Base-by-base conservation (phyloP, 2,113 vertebrate species). In the Oreochromis spilurus region DNA sequence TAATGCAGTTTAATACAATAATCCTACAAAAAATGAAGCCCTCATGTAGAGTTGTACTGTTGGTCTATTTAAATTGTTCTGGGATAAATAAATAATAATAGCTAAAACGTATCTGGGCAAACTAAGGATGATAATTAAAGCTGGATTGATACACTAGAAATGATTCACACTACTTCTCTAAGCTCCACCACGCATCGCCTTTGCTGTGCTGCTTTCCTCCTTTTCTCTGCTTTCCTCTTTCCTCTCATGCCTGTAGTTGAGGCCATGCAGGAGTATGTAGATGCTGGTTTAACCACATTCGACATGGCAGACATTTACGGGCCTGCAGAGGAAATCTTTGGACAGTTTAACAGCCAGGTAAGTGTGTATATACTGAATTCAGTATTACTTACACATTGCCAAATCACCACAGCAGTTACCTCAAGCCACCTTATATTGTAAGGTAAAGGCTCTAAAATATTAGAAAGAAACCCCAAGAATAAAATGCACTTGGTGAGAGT, bases 251-350 rank as follows among this genome's bases (percentile, higher is more conserved):
- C 52, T 88, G 36, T 83, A 94, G 94, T 90, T 10, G 85, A 93
- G 50, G 91, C 82, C 36, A 93, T 93, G 93, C 91, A 92, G 88
- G 82, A 70, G 5, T 90, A 94, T 53, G 82, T 89, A 2, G 87
- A 93, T 4, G 88, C 93, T 48, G 91, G 90, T 52, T 83, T 95
- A 19, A 95, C 93, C 67, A 89, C 93, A 3, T 94, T 95, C 70
- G 91, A 95, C 55, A 92, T 94, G 91, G 94, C 92, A 52, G 92
- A 93, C 43, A 92, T 92, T 62, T 94, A 93, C 72, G 92, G 94
- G 12, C 92, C 94, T 75, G 91, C 93, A 83, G 94, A 95, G 60
- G 90, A 94, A 60, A 91, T 93, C 79, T 94, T 91, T 87, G 89
- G 90, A 83, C 84, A 58, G 9, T 94, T 92, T 58, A 91, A 91